Percentiles rank a stretch among this genome's conserved stretches.
Conservation (phyloP, 2,888 invertebrate genomes). For the Dinocampus coccinellae region DNA sequence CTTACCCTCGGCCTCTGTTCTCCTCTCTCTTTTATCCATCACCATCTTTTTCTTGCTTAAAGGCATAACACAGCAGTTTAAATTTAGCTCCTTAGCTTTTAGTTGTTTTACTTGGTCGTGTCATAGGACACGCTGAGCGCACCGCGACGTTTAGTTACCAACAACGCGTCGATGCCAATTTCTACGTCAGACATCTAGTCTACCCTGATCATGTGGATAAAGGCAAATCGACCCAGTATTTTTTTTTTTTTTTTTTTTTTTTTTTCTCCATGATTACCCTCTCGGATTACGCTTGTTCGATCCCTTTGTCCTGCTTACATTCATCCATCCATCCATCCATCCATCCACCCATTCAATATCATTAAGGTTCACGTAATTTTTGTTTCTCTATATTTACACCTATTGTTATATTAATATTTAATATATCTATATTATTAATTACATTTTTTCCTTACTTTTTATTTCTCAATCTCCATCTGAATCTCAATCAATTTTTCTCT, state of each 20-base stretch:
- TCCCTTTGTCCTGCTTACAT: conserved; percentile 34
- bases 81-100: conserved; percentile 61
- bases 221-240: conserved; percentile 23
- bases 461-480: too few species aligned
- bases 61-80: conserved; percentile 52
- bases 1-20: conserved; percentile 38
- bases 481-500: neutral
- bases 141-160: conserved; percentile 33
- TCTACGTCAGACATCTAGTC: conserved; percentile 32
- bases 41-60: conserved; percentile 12
- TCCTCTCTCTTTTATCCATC: conserved; percentile 33
- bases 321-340: conserved; percentile 11
- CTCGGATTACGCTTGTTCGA: conserved; percentile 33
- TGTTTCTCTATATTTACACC: neutral
- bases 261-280: conserved; percentile 1
- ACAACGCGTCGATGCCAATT: conserved; percentile 35
- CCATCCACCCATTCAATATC: neutral
- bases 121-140: conserved; percentile 55
- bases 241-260: conserved; percentile 12
- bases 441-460: too few species aligned
- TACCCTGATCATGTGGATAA: neutral
- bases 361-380: conserved; percentile 19
- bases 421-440: neutral
- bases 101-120: conserved; percentile 60
- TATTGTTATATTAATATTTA: neutral